phyloP scores from a whole-genome alignment of 2,113 vertebrate species.

The Ascaphus truei region DNA sequence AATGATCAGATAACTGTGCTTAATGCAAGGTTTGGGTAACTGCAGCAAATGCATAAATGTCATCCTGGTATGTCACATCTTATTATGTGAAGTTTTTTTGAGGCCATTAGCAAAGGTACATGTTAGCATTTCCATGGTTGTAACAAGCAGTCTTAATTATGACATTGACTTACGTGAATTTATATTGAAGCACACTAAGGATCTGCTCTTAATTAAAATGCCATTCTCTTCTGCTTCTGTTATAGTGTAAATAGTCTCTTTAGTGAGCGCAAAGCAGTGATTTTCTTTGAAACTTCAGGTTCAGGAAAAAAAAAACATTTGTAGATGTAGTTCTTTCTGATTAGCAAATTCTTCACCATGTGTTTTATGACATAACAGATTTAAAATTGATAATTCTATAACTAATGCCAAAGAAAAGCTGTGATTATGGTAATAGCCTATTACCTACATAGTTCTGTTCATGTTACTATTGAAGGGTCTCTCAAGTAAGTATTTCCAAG shows the following conservation, averaged over 20 bases:
- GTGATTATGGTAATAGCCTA: neutral
- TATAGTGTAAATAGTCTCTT: slow-evolving; percentile 15
- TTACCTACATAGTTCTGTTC: neutral
- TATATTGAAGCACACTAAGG: slow-evolving; percentile 17
- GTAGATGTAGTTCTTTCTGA: neutral
- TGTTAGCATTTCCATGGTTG: neutral
- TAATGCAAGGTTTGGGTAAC: slow-evolving; percentile 34
- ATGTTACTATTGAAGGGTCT: neutral
- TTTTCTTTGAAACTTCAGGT: slow-evolving; percentile 10
- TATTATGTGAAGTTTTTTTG: neutral
- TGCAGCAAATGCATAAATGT: slow-evolving; percentile 17
- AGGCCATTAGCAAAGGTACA: slow-evolving; percentile 11
- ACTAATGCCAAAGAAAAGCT: slow-evolving; percentile 5
- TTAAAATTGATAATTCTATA: no score
- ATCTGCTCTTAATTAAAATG: slow-evolving; percentile 24
- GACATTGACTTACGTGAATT: slow-evolving; percentile 3
- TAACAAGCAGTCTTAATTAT: slow-evolving; percentile 1
- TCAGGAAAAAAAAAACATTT: neutral
- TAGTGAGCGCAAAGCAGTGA: slow-evolving; percentile 19
- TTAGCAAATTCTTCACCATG: neutral
- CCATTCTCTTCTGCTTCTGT: slow-evolving; percentile 14
- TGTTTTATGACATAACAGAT: slow-evolving; percentile 1
- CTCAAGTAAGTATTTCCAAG: no score
- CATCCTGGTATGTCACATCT: slow-evolving; percentile 19
- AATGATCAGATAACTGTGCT: slow-evolving; percentile 20